Percentiles rank a stretch among this genome's conserved stretches.
phyloP scores from a whole-genome alignment of 2,797 vertebrate species.

The Neomorphus geoffroyi region DNA sequence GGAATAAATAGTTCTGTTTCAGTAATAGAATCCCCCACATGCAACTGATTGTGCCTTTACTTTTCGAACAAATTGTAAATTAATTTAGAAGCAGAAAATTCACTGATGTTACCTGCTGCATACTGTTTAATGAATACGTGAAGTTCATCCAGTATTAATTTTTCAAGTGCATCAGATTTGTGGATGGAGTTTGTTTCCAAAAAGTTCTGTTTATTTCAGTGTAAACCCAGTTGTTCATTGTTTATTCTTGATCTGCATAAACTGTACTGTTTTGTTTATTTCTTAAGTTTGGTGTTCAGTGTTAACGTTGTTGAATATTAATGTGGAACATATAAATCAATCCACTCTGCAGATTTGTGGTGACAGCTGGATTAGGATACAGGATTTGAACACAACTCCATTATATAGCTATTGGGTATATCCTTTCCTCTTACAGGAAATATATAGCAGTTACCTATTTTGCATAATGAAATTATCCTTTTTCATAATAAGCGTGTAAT shows the following conservation, averaged over 20 bases:
- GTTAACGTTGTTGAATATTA: neutral
- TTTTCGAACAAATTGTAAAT: neutral
- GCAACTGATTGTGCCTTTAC: neutral
- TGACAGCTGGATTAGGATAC: neutral
- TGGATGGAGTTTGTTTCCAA: neutral
- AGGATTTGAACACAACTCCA: neutral
- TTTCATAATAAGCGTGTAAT: neutral
- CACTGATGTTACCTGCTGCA: neutral
- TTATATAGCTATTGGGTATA: neutral
- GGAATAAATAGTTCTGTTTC: slow-evolving; percentile 7
- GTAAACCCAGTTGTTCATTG: neutral
- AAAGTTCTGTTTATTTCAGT: neutral
- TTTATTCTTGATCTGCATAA: neutral
- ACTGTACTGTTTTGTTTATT: neutral
- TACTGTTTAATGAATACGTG: neutral
- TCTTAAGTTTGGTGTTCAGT: neutral
- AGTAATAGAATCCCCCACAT: neutral
- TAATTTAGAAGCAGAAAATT: neutral
- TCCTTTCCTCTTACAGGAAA: neutral
- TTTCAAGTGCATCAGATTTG: neutral
- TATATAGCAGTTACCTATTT: neutral
- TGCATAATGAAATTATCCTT: neutral
- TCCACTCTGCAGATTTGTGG: neutral
- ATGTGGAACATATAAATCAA: neutral
- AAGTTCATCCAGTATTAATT: neutral